phyloP scores from a whole-genome alignment of 2,888 invertebrate genomes.

The Gari tellinella region DNA sequence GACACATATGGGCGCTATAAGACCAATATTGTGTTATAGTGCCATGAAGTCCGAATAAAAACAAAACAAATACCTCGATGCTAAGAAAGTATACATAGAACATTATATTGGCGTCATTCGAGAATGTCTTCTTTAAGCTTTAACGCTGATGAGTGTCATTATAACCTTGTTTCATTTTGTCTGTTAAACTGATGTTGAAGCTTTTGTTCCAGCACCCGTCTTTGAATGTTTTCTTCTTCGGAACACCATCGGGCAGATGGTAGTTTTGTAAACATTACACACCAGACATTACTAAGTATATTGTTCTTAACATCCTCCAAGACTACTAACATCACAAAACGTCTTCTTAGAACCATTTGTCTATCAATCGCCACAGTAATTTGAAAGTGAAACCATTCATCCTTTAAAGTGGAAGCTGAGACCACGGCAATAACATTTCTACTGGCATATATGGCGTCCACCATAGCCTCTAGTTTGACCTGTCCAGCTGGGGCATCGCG shows the following conservation, averaged over 20 bases:
- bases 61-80: too few relatives aligned
- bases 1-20: too few relatives aligned
- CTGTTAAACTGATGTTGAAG: too few relatives aligned
- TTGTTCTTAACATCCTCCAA: conserved; percentile 33
- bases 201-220: too few relatives aligned
- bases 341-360: conserved; percentile 3
- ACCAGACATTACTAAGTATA: conserved; percentile 37
- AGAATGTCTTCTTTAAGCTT: too few relatives aligned
- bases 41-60: too few relatives aligned
- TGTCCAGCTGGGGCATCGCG: conserved; percentile 22
- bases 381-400: conserved; percentile 37
- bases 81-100: too few relatives aligned
- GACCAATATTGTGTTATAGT: too few relatives aligned
- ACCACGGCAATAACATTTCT: conserved; percentile 28
- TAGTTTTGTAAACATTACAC: conserved; percentile 37
- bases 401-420: conserved; percentile 31
- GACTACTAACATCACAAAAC: conserved; percentile 16
- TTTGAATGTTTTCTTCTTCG: too few relatives aligned
- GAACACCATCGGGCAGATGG: conserved; percentile 28
- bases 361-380: conserved; percentile 28
- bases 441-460: conserved; percentile 31
- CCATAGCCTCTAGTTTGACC: conserved; percentile 14
- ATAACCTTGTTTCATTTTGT: too few relatives aligned
- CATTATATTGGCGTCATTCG: too few relatives aligned
- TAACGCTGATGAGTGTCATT: too few relatives aligned